phyloP scores from a whole-genome alignment of 2,113 vertebrate genomes.

The Trogon melanurus region DNA sequence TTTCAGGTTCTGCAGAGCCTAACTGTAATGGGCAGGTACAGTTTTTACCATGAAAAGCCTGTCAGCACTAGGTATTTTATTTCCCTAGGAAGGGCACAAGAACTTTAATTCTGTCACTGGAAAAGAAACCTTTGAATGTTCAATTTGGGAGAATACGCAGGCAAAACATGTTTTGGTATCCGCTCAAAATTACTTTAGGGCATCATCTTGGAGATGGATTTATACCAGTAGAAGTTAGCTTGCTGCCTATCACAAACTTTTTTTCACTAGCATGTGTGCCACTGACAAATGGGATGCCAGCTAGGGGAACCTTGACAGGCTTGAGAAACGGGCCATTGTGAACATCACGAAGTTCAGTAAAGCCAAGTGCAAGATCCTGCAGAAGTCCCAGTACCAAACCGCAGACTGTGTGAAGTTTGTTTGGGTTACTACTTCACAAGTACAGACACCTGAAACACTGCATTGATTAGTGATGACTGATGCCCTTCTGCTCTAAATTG shows the following conservation, averaged over 20 bases:
- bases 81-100: not conserved
- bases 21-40: not conserved
- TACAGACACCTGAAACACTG: not conserved
- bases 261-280: not conserved
- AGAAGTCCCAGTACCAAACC: not conserved
- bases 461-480: not conserved
- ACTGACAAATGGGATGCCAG: not conserved
- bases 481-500: not conserved
- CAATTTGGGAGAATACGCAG: not conserved
- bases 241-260: not conserved
- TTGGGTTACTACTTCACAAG: not conserved
- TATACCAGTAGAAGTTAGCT: not conserved
- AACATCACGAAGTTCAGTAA: not conserved
- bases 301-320: not conserved
- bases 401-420: not conserved
- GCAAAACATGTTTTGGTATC: not conserved
- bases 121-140: not conserved
- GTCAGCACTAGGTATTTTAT: not conserved
- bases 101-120: not conserved
- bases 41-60: not conserved
- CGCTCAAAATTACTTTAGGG: not conserved
- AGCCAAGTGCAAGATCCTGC: not conserved
- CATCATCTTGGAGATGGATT: not conserved
- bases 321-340: not conserved
- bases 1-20: not conserved